Base-by-base conservation (phyloP, 2,888 invertebrate species). In the Oscheius onirici region DNA sequence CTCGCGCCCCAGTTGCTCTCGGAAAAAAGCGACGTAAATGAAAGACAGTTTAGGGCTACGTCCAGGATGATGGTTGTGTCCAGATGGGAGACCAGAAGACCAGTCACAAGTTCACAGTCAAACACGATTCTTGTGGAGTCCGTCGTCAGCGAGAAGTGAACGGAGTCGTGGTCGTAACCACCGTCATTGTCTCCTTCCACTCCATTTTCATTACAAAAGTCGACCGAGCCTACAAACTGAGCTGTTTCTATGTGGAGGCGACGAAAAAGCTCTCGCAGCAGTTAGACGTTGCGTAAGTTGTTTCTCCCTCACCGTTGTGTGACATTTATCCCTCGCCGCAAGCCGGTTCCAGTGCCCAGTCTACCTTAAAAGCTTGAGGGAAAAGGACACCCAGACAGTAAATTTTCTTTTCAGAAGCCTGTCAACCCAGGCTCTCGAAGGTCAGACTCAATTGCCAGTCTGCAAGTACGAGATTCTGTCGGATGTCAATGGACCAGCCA, bases 151-250 rank as follows among this genome's bases (percentile, higher is more conserved):
- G 86, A 63, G 85, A 86, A 73, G 79, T 81, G 22, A 85, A 81
- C 69, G 85, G 86, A 67, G 82, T 86, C 13, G 81, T 83, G 52
- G 79, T 86, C 24, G 75, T 82, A 20, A 77, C 86, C 0, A 85
- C 84, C 40, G 81, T 86, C 5, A 83, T 86, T 67, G 81, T 86
- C 51, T 84, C 84, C 3, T 86, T 86, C 71, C 85, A 86, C 66
- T 81, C 85, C 65, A 84, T 86, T 28, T 87, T 86, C 76, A 84
- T 86, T 54, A 86, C 86, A 2, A 87, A 86, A 77, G 76, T 84
- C 8, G 86, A 86, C 58, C 72, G 86, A 13, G 86, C 86, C 34
- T 86, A 85, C 58, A 78, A 83, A 15, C 72, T 85, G 24, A 82
- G 82, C 54, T 86, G 86, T 69, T 87, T 86, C 69, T 86, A 86